Evolutionary conservation across 2,888 invertebrate genomes (phyloP), one percentile per base, ranked within the genome.

Genomic region (Perizoma flavofasciatum): DNA sequence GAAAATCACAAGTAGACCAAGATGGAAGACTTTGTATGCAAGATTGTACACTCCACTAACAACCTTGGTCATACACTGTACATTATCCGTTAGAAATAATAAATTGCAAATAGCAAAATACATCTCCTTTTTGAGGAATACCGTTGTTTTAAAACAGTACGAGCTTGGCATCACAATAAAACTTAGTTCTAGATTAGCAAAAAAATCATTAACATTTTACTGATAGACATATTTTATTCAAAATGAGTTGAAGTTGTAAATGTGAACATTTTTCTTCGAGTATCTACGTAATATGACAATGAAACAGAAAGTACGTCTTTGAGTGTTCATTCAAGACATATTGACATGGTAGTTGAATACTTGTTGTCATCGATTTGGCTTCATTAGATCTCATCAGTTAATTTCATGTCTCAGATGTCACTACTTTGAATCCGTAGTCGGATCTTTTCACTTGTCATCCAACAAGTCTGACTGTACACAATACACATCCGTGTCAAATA

Each of bases 81-180:
- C 66, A 68, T 66, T 63, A 71, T 83, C 91, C 89, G 90, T 90
- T 90, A 89, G 78, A 73, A 83, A 82, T 78, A 83, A 79, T 77
- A 76, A 77, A 79, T 72, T 76, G 73, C 73, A 70, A 72, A 68
- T 64, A 70, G 75, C 71, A 67, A 71, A 61, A 71, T 69, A 70
- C 75, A 69, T 66, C 68, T 60, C 80, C 80, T 74, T 81, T 73
- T 79, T 70, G 33, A 69, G 68, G 71, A 66, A 65, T 67, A 83
- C 88, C 86, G 86, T 86, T 86, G 78, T 64, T 75, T 70, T 68
- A 33, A 49, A 55, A 49, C 63, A 51, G 51, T 59, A 46, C 49
- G 40, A 57, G 61, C 63, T 61, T 61, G 55, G 51, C 47, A 44
- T 40, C 51, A 49, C 51, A 50, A 50, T 54, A 54, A n/a, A 48